A percentile compares a stretch with the other conserved stretches of the same genome.
These are phyloP conservation scores for Clangula hyemalis DNA, from an alignment of 2,797 vertebrate genomes.

Conservation along the genomic window DNA sequence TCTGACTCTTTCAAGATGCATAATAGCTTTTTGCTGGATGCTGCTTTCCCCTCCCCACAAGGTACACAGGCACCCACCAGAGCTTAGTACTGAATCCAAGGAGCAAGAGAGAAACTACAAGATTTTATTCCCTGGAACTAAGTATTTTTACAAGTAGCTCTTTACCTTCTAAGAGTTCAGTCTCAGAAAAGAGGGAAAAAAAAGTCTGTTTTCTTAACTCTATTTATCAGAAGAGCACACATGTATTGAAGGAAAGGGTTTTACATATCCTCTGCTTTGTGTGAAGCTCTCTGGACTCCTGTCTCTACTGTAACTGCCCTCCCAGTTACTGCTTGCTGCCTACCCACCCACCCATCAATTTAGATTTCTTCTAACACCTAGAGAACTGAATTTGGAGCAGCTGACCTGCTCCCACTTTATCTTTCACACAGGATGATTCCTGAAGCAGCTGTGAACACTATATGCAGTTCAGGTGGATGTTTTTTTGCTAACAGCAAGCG, in stretches of 20 bases:
- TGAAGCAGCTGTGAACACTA: slow-evolving; percentile 4
- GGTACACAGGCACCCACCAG: neutral
- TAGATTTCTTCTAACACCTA: neutral
- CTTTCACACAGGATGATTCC: neutral
- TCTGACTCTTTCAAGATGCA: neutral
- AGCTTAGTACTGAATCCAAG: neutral
- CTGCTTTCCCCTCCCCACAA: neutral
- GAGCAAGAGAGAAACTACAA: neutral
- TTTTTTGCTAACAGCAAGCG: neutral
- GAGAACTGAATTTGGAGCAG: neutral
- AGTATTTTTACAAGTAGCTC: neutral
- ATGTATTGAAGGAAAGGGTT: neutral
- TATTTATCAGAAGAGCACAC: neutral
- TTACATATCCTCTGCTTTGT: neutral
- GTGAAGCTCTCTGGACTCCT: neutral
- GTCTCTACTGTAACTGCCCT: neutral
- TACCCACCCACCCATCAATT: neutral
- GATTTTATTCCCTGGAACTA: neutral
- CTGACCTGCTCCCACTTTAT: neutral
- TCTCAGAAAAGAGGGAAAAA: neutral
- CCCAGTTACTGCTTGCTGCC: neutral
- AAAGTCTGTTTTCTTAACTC: neutral
- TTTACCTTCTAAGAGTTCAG: neutral
- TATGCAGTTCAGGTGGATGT: neutral
- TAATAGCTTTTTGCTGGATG: neutral